Base-by-base conservation (phyloP, 64 coral and sea anemone genomes). In the Hydrozoanthus tunicans region DNA sequence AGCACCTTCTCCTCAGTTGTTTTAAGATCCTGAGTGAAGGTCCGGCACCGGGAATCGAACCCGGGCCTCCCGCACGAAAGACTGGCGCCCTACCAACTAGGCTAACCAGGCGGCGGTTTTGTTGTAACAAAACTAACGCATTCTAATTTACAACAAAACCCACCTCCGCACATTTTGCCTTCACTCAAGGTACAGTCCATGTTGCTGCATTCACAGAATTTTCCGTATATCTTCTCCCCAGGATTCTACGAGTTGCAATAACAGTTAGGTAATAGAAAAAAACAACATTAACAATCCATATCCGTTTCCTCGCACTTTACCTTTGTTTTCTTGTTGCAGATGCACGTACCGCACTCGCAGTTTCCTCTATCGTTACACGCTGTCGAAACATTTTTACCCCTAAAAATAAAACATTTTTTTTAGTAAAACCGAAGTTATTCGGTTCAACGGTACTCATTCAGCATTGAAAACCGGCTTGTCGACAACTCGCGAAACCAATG, bases 131-230 rank as follows among this genome's bases (percentile, higher is more conserved):
- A 6, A 9, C 3, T 5, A 4, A 69, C 65, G 5, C 9, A 69
- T n/a, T 69, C 6, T 69, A 78, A 6, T 3, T 14, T 78, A 2
- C 15, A 78, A 8, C 15, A 5, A 9, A 26, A 26, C 73, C 55
- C 84, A 97, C 95, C 95, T 81, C 92, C 92, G 79, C 95, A 97
- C 13, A 92, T 65, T 26, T 89, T 81, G 0, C 11, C 80, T 15
- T 91, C 90, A 27, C 43, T 74, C 5, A 6, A 23, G 26, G 56
- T 85, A 76, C 95, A 97, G 64, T 83, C 71, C 61, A 84, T 90
- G 82, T 97, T 97, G 70, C 89, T 94, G 25, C 95, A 97, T 58
- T 97, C 95, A 79, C 95, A 97, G 60, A 89, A 91, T 72, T 97
- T 92, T 23, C 95, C 95, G 58, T 97, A 94, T 59, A 97, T 67